Conservation (phyloP, 2,113 vertebrate species). For the Cavia porcellus region DNA sequence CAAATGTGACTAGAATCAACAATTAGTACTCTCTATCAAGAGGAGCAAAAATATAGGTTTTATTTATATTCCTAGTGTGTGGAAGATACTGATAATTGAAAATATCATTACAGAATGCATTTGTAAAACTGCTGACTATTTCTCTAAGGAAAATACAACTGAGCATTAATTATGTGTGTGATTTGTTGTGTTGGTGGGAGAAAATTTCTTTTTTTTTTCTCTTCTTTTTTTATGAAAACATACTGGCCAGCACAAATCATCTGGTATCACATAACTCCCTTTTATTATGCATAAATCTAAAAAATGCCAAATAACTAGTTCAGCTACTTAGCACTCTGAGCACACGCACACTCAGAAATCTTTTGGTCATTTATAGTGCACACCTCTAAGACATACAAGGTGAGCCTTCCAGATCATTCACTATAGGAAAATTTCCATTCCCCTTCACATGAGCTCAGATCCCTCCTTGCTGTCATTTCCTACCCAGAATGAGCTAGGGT, state of each 20-base stretch:
- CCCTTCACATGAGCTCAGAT: not conserved
- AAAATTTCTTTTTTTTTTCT: not conserved
- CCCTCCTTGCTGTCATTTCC: not conserved
- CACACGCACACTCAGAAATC: not conserved
- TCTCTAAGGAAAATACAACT: not conserved
- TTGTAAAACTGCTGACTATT: constrained; percentile 45
- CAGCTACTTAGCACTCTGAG: not conserved
- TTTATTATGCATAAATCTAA: not conserved
- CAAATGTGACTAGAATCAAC: constrained; percentile 40
- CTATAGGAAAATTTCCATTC: not conserved
- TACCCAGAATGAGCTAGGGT: not conserved
- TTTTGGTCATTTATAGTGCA: not conserved
- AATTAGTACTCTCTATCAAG: not conserved
- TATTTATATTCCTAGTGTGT: not conserved
- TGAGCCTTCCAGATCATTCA: not conserved
- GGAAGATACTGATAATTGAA: constrained; percentile 17
- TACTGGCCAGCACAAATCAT: not conserved
- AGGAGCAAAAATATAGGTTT: not conserved
- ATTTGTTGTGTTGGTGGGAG: not conserved
- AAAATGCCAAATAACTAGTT: not conserved
- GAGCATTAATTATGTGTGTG: not conserved
- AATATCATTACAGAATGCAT: not conserved
- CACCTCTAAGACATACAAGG: not conserved
- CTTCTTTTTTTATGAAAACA: not conserved
- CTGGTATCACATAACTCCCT: not conserved